Percentiles rank a stretch among this genome's conserved stretches.
Conservation (phyloP, 2,888 invertebrate genomes). For the Eristalis tenax region DNA sequence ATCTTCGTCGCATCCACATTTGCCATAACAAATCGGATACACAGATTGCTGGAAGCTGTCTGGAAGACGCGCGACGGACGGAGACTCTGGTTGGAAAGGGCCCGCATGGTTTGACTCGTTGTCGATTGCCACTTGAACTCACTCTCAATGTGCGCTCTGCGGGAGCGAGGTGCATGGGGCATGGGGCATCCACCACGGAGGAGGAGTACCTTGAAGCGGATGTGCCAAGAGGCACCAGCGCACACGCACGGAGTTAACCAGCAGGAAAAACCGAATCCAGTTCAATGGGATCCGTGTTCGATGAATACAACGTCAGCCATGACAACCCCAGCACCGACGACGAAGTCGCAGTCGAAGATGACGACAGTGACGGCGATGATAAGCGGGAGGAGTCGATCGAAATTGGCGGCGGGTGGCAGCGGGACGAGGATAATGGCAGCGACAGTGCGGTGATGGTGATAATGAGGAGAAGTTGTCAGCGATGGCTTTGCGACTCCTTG, state of each 20-base stretch:
- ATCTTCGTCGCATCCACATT: conserved; percentile 15
- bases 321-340: not conserved
- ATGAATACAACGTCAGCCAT: not conserved
- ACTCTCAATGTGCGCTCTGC: not conserved
- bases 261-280: conserved; percentile 43
- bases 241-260: conserved; percentile 45
- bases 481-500: conserved; percentile 41
- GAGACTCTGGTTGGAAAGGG: not conserved
- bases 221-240: conserved; percentile 50
- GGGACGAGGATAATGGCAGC: conserved; percentile 8
- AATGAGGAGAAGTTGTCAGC: conserved; percentile 50
- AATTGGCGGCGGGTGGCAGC: not conserved
- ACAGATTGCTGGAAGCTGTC: conserved; percentile 8
- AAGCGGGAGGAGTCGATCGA: not conserved
- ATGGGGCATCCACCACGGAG: not conserved
- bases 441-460: conserved; percentile 58
- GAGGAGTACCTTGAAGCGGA: conserved; percentile 48
- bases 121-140: conserved; percentile 53
- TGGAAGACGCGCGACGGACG: too few species aligned
- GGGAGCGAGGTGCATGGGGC: conserved; percentile 11
- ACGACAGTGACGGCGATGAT: conserved; percentile 2
- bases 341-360: conserved; percentile 6
- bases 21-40: conserved; percentile 52
- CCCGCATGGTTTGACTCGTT: conserved; percentile 49
- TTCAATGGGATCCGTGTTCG: conserved; percentile 47